These are phyloP conservation scores for Listronotus bonariensis DNA, from an alignment of 1,140 invertebrate genomes.

Conservation along the genomic window DNA sequence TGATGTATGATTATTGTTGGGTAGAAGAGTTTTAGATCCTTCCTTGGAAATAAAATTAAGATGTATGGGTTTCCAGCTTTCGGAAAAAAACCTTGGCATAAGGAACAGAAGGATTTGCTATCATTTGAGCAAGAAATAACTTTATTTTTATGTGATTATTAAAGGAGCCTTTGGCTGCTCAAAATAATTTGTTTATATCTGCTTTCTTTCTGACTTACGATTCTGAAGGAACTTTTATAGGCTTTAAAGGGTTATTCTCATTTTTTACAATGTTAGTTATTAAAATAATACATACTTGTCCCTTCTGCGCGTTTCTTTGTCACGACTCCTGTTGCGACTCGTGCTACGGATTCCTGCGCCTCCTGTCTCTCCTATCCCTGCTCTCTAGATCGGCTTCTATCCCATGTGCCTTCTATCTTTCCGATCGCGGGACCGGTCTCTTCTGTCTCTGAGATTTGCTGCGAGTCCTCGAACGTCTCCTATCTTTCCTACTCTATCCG, in stretches of 20 bases:
- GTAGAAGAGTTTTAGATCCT: too few species aligned
- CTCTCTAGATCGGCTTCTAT: slow-evolving; percentile 51
- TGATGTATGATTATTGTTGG: too few species aligned
- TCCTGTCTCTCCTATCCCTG: slow-evolving; percentile 46
- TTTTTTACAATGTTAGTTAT: neutral
- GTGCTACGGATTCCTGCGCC: slow-evolving; percentile 58
- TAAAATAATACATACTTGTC: neutral
- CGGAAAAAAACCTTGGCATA: too few species aligned
- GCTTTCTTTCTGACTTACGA: too few species aligned
- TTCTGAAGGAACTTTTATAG: neutral
- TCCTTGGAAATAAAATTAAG: too few species aligned
- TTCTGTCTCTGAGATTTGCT: slow-evolving; percentile 51
- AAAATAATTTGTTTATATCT: too few species aligned
- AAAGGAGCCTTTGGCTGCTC: too few species aligned
- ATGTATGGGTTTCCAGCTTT: too few species aligned
- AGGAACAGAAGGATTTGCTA: too few species aligned
- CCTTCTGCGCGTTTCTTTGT: slow-evolving; percentile 48
- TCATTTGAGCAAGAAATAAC: too few species aligned
- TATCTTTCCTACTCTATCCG: slow-evolving; percentile 50
- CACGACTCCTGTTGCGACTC: slow-evolving; percentile 53
- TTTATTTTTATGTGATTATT: too few species aligned
- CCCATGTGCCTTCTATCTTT: slow-evolving; percentile 59
- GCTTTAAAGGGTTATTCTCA: neutral
- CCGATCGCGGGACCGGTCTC: slow-evolving; percentile 57
- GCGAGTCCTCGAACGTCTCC: slow-evolving; percentile 53